Conservation (phyloP, 2,888 invertebrate genomes). For the Aphodius granarius region DNA sequence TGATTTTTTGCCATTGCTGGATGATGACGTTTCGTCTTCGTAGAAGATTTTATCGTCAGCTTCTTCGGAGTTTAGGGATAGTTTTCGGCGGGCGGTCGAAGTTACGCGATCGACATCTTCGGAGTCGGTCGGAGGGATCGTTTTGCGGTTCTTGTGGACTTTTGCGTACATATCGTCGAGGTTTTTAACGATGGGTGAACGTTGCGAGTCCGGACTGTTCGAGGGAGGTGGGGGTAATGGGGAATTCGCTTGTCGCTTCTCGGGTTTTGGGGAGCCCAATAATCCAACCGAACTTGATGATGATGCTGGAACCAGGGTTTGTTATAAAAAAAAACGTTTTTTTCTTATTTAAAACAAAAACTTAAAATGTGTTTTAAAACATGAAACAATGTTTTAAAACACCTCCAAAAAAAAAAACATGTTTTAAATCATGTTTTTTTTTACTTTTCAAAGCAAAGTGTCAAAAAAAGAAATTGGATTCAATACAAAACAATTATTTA, state of each 20-base stretch:
- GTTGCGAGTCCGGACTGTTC: constrained; percentile 49
- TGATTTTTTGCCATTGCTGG: neutral
- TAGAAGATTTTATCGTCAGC: constrained; percentile 20
- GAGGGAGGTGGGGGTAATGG: constrained; percentile 75
- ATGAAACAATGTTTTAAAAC: too few species aligned
- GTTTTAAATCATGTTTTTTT: too few species aligned
- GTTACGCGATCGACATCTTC: constrained; percentile 35
- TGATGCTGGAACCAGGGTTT: too few species aligned
- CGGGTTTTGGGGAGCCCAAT: constrained; percentile 80
- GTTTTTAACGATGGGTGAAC: constrained; percentile 54
- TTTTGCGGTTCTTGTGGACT: constrained; percentile 66
- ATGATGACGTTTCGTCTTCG: neutral
- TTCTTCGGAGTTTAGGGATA: constrained; percentile 33
- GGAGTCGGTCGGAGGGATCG: constrained; percentile 27
- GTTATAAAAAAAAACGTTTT: constrained; percentile 30
- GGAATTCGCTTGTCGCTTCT: constrained; percentile 87
- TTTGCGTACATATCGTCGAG: constrained; percentile 92
- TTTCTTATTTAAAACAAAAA: neutral
- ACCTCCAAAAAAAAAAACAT: too few species aligned
- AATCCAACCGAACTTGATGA: constrained; percentile 60
- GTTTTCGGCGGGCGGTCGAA: constrained; percentile 38
- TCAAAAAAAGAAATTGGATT: too few species aligned
- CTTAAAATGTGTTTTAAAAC: neutral
- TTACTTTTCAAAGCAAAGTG: too few species aligned
- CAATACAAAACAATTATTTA: too few species aligned